Base-by-base conservation (phyloP, 1,140 invertebrate species). In the Rhizoglyphus robini region DNA sequence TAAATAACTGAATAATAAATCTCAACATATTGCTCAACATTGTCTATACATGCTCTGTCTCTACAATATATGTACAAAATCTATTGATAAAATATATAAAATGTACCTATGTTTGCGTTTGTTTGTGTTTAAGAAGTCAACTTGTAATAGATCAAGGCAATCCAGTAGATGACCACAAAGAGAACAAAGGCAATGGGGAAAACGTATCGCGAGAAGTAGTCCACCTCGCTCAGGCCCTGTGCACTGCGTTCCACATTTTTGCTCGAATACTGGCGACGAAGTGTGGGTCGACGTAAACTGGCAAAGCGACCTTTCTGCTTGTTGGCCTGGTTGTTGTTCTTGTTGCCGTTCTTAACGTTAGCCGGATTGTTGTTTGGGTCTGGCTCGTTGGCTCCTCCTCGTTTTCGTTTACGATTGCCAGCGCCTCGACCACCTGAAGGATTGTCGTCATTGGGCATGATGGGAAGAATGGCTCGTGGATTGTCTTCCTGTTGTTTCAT, bases 161-260 rank as follows among this genome's bases (percentile, higher is more conserved):
- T 36, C 63, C 63, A 64, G 41, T 64, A 64, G 25, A 48, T n/a
- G 18, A 64, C 15, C 2, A 20, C 63, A 54, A 64, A 64, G 4
- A 64, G 25, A 20, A 64, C 63, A 64, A 64, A 64, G 11, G 47
- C 15, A 31, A 57, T 15, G n/a, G 63, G 63, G 51, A 64, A 64
- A 4, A 64, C 15, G 41, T 32, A 64, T 20, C 63, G 41, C n/a
- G 20, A 27, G 31, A n/a, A 38, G 41, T 64, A 64, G 27, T 64
- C 63, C 1, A 49, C 63, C 25, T 38, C 25, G 46, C 36, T 61
- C 1, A 61, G 32, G 23, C 51, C 51, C 8, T 8, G 23, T 27
- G 51, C 8, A 32, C 20, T 54, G 8, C 51, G 51, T 32, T 54
- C 51, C 51, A 46, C 41, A 54, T 54, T 25, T 25, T 5, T 8